Conservation (phyloP, 2,888 invertebrate species). For the Tricholauxania praeusta region DNA sequence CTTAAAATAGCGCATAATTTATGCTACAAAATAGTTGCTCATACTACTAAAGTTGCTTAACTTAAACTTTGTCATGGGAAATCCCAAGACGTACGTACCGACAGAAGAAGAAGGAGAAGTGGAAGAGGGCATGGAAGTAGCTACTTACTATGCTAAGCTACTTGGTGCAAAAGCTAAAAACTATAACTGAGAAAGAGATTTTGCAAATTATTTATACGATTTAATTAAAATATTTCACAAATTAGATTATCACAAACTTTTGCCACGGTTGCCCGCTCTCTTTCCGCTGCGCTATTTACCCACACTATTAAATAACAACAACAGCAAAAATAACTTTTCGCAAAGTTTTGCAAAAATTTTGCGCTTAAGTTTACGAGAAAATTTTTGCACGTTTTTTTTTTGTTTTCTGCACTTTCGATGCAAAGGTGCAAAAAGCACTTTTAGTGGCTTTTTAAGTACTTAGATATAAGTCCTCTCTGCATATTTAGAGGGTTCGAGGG, state of each 20-base stretch:
- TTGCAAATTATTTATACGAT: constrained; percentile 35
- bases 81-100: too few species aligned
- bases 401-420: too few species aligned
- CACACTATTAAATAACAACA: neutral
- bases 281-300: neutral
- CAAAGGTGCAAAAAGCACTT: constrained; percentile 13
- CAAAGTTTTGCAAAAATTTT: neutral
- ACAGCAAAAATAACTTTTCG: neutral
- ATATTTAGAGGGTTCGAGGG: neutral
- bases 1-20: constrained; percentile 25
- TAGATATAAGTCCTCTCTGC: constrained; percentile 2
- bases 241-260: constrained; percentile 34
- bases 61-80: too few species aligned
- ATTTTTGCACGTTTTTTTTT: too few species aligned
- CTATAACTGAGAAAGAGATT: constrained; percentile 8
- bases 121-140: too few species aligned
- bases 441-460: constrained; percentile 4
- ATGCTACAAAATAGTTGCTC: constrained; percentile 12
- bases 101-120: too few species aligned
- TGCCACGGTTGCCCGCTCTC: neutral
- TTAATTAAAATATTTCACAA: constrained; percentile 39
- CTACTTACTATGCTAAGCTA: too few species aligned
- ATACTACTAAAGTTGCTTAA: too few species aligned
- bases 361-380: too few species aligned
- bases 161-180: constrained; percentile 2